These are phyloP conservation scores for Helicoverpa zea DNA, from an alignment of 1,140 invertebrate genomes.

Conservation along the genomic window DNA sequence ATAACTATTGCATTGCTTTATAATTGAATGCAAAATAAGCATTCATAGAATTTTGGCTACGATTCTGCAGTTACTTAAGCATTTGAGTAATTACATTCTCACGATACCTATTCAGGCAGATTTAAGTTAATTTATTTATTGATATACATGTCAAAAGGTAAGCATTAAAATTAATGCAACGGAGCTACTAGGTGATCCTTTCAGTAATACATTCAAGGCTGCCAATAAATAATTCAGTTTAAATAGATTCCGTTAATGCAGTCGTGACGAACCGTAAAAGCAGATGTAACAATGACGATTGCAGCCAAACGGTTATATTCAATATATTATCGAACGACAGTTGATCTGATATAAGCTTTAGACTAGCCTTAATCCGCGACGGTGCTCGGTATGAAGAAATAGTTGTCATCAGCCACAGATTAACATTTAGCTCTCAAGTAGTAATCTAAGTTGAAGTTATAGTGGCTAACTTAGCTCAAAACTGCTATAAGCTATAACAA, in stretches of 20 bases:
- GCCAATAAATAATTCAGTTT: conserved; percentile 35
- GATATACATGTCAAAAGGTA: not conserved
- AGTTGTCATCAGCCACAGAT: too few species aligned
- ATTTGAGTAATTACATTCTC: too few species aligned
- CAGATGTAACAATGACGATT: conserved; percentile 43
- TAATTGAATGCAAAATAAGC: too few species aligned
- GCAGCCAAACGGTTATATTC: conserved; percentile 8
- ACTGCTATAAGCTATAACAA: too few species aligned
- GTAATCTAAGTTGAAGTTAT: too few species aligned
- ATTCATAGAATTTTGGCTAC: too few species aligned
- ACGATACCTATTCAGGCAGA: too few species aligned
- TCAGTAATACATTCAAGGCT: conserved; percentile 25
- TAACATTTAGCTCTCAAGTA: too few species aligned
- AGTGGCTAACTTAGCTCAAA: too few species aligned
- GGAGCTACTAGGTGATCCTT: conserved; percentile 19
- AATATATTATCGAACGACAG: conserved; percentile 34
- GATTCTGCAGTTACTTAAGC: too few species aligned
- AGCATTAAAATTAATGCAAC: conserved; percentile 16
- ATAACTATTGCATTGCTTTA: too few species aligned
- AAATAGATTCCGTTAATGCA: conserved; percentile 45
- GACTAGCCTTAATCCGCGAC: not conserved
- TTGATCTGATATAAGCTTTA: conserved; percentile 17
- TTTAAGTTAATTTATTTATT: too few species aligned
- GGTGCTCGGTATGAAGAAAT: not conserved
- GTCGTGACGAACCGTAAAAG: conserved; percentile 46